These are phyloP conservation scores for Parauchenoglanis ngamensis DNA, from an alignment of 2,797 vertebrate genomes.

Conservation along the genomic window DNA sequence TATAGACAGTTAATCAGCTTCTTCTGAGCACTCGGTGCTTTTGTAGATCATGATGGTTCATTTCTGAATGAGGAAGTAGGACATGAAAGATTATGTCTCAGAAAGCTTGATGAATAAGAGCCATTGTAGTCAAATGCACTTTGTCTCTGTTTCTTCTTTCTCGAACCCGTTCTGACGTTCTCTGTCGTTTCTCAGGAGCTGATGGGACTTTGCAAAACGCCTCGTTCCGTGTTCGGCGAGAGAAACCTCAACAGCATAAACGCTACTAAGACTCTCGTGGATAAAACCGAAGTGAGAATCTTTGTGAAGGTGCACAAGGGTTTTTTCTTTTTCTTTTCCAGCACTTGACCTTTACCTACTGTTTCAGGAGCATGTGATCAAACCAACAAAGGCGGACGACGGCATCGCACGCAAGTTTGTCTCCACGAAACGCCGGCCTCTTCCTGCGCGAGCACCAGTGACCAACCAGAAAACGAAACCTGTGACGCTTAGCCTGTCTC, in stretches of 20 bases:
- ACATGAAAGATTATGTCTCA: not conserved
- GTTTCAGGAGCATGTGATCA: slow-evolving; percentile 74
- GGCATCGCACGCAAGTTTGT: slow-evolving; percentile 72
- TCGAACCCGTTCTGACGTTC: slow-evolving; percentile 1
- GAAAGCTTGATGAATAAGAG: not conserved
- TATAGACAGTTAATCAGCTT: not conserved
- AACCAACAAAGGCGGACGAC: slow-evolving; percentile 76
- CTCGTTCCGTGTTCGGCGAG: slow-evolving; percentile 93
- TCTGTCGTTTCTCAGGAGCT: slow-evolving; percentile 79
- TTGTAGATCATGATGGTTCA: too few species aligned
- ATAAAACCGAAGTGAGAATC: slow-evolving; percentile 78
- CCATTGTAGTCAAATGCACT: too few species aligned
- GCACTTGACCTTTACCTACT: not conserved
- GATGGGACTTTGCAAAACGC: slow-evolving; percentile 73
- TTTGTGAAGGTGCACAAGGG: not conserved
- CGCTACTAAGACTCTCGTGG: slow-evolving; percentile 70
- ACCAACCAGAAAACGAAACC: slow-evolving; percentile 73
- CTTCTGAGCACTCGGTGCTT: not conserved
- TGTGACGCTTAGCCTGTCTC: slow-evolving; percentile 64
- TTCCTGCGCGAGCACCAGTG: slow-evolving; percentile 70
- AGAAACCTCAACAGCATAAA: slow-evolving; percentile 89
- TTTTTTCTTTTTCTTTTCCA: not conserved
- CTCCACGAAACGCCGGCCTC: slow-evolving; percentile 69
- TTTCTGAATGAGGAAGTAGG: too few species aligned
- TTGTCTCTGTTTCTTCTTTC: not conserved